phyloP scores from a whole-genome alignment of 2,888 invertebrate species.

The Leptopilina drosophilae region DNA sequence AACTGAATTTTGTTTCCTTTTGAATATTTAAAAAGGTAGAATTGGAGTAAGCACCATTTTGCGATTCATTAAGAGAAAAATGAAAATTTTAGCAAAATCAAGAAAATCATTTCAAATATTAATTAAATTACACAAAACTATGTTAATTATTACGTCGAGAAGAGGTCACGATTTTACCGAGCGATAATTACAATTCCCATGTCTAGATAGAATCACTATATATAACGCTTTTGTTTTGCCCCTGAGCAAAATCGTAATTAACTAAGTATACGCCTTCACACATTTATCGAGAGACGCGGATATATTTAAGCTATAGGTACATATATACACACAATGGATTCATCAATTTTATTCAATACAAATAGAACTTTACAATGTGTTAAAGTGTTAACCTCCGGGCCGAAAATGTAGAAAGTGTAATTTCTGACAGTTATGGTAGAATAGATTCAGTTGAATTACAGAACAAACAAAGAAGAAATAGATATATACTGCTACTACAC shows the following conservation, averaged over 20 bases:
- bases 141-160: not conserved
- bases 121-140: not conserved
- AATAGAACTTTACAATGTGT: slow-evolving; percentile 10
- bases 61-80: not conserved
- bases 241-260: slow-evolving; percentile 32
- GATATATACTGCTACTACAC: slow-evolving; percentile 1
- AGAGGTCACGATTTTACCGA: slow-evolving; percentile 22
- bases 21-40: no score
- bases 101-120: no score
- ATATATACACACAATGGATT: slow-evolving; percentile 4
- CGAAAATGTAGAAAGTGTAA: slow-evolving; percentile 32
- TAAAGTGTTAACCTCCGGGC: slow-evolving; percentile 24
- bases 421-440: slow-evolving; percentile 17
- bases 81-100: no score
- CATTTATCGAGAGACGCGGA: slow-evolving; percentile 19
- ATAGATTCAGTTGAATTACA: not conserved
- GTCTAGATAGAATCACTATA: slow-evolving; percentile 14
- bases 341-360: slow-evolving; percentile 30
- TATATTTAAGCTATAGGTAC: not conserved
- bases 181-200: slow-evolving; percentile 27
- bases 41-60: no score
- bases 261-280: slow-evolving; percentile 23
- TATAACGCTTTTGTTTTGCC: slow-evolving; percentile 10
- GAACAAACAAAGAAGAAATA: slow-evolving; percentile 5
- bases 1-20: no score